A percentile compares a stretch with the other conserved stretches of the same genome.
phyloP scores from a whole-genome alignment of 2,888 invertebrate genomes.

The Euzophera pinguis region DNA sequence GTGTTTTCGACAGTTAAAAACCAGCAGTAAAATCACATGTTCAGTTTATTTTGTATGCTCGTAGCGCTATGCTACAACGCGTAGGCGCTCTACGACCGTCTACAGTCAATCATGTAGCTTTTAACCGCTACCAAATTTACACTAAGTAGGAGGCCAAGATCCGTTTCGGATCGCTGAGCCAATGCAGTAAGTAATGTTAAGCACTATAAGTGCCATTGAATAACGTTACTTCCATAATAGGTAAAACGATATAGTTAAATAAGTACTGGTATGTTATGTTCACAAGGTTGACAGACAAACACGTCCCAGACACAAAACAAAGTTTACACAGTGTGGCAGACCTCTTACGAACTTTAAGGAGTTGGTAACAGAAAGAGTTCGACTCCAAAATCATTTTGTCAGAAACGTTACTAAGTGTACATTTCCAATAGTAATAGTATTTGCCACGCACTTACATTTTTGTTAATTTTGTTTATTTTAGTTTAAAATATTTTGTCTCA shows the following conservation, averaged over 20 bases:
- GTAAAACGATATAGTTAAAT: no score
- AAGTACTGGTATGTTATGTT: no score
- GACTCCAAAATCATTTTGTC: background rate
- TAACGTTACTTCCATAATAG: no score
- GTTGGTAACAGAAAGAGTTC: background rate
- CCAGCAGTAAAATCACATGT: background rate
- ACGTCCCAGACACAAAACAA: background rate
- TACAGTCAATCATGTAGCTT: background rate
- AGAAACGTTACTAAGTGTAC: background rate
- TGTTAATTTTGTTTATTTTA: no score
- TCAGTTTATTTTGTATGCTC: background rate
- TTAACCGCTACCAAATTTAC: no score
- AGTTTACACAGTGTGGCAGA: background rate
- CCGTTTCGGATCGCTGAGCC: no score
- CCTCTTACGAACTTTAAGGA: background rate
- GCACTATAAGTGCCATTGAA: no score
- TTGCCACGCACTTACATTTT: background rate
- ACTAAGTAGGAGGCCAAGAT: no score
- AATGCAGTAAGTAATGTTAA: no score
- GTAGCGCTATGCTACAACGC: background rate
- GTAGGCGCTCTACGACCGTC: slow-evolving; percentile 4
- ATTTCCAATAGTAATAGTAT: background rate
- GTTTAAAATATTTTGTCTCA: no score
- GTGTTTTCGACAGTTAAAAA: no score
- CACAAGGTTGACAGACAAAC: background rate